Conservation (phyloP, 2,888 invertebrate genomes). For the Perizoma affinitatum region DNA sequence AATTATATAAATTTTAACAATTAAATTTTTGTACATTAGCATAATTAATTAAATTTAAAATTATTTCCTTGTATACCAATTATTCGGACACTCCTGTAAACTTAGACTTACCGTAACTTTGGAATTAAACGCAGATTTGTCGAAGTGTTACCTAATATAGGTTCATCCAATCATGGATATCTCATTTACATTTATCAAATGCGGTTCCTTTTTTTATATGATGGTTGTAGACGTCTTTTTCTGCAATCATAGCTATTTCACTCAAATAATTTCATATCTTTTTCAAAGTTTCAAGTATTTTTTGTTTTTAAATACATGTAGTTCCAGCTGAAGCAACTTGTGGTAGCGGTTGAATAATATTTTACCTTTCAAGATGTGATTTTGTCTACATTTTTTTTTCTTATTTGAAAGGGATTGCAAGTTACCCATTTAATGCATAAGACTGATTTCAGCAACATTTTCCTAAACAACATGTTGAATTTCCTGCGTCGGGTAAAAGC, state of each 20-base stretch:
- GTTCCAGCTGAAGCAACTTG: neutral
- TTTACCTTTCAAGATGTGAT: neutral
- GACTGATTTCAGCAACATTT: too few relatives aligned
- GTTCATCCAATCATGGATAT: constrained; percentile 67
- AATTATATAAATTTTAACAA: constrained; percentile 12
- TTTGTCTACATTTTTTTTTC: too few relatives aligned
- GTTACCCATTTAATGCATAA: too few relatives aligned
- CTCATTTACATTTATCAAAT: constrained; percentile 31
- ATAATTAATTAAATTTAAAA: constrained; percentile 20
- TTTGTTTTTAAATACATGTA: neutral
- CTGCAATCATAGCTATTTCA: neutral
- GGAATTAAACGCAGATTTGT: constrained; percentile 59
- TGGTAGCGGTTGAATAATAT: neutral
- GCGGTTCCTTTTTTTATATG: neutral
- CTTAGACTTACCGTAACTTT: constrained; percentile 73
- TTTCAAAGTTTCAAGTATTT: neutral
- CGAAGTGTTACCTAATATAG: constrained; percentile 61
- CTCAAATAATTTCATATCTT: too few relatives aligned
- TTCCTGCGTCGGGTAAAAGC: neutral
- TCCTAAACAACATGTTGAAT: too few relatives aligned
- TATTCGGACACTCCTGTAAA: constrained; percentile 71
- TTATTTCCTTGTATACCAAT: constrained; percentile 53
- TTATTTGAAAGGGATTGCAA: too few relatives aligned
- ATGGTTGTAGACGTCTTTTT: neutral
- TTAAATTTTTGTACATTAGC: constrained; percentile 21